Evolutionary conservation across 2,888 invertebrate genomes (phyloP).

Genomic region (Aricia artaxerxes): DNA sequence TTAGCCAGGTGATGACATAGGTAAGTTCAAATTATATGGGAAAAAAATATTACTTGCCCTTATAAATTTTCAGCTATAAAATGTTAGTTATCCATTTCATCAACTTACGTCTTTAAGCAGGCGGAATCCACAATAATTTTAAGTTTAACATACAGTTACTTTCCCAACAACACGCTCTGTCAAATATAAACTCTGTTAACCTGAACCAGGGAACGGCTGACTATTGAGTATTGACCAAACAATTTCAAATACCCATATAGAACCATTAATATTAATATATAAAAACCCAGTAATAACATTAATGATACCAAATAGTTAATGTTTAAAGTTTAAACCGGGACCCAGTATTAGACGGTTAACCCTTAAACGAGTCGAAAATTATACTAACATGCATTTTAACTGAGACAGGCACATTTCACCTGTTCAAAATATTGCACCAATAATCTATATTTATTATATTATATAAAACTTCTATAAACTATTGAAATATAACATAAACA

Average conservation of each 20-base stretch:
- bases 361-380: not conserved
- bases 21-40: too few relatives aligned
- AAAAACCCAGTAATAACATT: not conserved
- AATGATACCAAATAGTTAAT: too few relatives aligned
- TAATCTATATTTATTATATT: not conserved
- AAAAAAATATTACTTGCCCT: too few relatives aligned
- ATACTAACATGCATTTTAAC: too few relatives aligned
- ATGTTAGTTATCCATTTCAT: too few relatives aligned
- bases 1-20: too few relatives aligned
- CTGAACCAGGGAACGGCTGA: not conserved
- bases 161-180: slow-evolving; percentile 4
- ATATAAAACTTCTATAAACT: not conserved
- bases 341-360: not conserved
- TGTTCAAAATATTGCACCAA: too few relatives aligned
- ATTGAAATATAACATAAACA: slow-evolving; percentile 28
- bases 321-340: not conserved
- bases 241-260: not conserved
- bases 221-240: not conserved
- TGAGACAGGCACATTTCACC: too few relatives aligned
- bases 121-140: not conserved
- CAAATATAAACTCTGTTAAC: not conserved
- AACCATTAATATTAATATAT: not conserved
- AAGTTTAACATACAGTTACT: not conserved
- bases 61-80: too few relatives aligned
- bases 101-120: too few relatives aligned